These are phyloP conservation scores for Engystomops pustulosus DNA, from an alignment of 2,113 vertebrate genomes.

Conservation along the genomic window DNA sequence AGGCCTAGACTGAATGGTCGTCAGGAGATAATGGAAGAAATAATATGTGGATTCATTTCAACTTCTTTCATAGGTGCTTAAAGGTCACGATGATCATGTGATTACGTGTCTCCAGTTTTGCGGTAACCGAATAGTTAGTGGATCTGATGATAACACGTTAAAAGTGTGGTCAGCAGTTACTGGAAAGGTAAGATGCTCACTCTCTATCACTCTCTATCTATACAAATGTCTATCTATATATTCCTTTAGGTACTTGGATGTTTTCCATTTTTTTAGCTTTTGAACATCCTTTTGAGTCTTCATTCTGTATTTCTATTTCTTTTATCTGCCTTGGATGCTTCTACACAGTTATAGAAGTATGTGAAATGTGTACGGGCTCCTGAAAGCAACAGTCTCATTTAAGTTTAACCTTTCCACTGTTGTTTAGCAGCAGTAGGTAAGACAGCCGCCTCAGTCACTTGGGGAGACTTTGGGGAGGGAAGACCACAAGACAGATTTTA, in stretches of 20 bases:
- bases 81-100: conserved; percentile 97
- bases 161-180: conserved; percentile 99
- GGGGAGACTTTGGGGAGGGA: neutral
- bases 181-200: conserved; percentile 83
- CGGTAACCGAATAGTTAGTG: conserved; percentile 96
- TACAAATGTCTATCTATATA: too few species aligned
- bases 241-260: neutral
- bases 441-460: neutral
- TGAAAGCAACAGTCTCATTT: neutral
- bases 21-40: too few species aligned
- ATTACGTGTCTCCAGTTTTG: conserved; percentile 99
- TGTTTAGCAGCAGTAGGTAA: conserved; percentile 25
- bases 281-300: neutral
- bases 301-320: neutral
- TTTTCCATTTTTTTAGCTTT: neutral
- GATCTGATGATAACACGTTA: conserved; percentile 97
- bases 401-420: neutral
- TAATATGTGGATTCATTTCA: too few species aligned
- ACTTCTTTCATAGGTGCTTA: conserved; percentile 84
- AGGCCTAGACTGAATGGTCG: too few species aligned
- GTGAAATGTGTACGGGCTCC: neutral
- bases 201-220: neutral
- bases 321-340: neutral
- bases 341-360: neutral
- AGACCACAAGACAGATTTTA: neutral